These are phyloP conservation scores for Oligia fasciuncula DNA, from an alignment of 2,888 invertebrate genomes.

Conservation along the genomic window DNA sequence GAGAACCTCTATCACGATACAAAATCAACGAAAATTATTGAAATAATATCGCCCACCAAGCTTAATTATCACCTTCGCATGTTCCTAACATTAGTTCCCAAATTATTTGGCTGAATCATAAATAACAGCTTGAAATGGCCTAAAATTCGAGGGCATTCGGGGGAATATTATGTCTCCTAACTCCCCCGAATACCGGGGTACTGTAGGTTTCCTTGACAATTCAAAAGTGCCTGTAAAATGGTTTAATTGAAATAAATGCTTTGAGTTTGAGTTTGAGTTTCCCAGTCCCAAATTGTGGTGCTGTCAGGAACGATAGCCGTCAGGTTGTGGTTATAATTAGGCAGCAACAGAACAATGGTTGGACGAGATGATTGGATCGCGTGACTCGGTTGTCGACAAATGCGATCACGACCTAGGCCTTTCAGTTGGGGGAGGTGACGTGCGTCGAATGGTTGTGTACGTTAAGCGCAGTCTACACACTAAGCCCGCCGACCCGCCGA, in stretches of 20 bases:
- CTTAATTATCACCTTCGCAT: constrained; percentile 28
- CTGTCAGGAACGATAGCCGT: constrained; percentile 61
- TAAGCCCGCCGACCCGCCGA: no score
- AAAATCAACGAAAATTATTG: constrained; percentile 12
- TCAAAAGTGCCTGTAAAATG: no score
- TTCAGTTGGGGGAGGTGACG: constrained; percentile 20
- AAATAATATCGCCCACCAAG: constrained; percentile 10
- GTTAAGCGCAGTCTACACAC: not conserved
- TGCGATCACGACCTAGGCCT: constrained; percentile 33
- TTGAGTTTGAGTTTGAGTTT: no score
- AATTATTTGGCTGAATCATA: constrained; percentile 35
- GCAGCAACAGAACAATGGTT: constrained; percentile 64
- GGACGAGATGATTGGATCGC: constrained; percentile 76
- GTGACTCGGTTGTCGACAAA: constrained; percentile 66
- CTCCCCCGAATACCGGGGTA: not conserved
- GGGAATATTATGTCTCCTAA: not conserved
- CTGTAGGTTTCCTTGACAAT: no score
- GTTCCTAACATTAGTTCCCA: constrained; percentile 2
- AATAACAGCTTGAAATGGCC: constrained; percentile 6
- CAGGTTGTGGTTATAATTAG: constrained; percentile 73
- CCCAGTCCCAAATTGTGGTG: constrained; percentile 46
- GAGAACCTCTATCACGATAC: constrained; percentile 7
- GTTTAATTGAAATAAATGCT: no score
- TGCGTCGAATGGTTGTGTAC: not conserved
- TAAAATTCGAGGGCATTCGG: not conserved